A percentile compares a stretch with the other conserved stretches of the same genome.
These are phyloP conservation scores for Ceratina australensis DNA, from an alignment of 1,140 invertebrate genomes.

Conservation along the genomic window DNA sequence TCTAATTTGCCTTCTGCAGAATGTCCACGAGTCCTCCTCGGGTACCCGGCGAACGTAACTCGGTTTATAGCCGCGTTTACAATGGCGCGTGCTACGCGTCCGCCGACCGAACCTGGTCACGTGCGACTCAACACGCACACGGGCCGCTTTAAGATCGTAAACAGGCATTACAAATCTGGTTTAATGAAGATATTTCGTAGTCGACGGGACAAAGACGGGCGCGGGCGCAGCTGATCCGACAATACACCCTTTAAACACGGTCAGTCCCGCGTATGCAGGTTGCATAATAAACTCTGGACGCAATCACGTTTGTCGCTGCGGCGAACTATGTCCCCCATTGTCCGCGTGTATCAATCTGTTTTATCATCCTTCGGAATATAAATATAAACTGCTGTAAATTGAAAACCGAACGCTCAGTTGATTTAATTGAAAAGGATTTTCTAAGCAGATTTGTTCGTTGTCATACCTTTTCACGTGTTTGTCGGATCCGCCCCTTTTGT, in stretches of 20 bases:
- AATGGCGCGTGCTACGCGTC: not conserved
- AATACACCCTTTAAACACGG: not conserved
- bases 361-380: slow-evolving; percentile 15
- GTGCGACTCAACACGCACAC: slow-evolving; percentile 9
- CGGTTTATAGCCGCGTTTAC: slow-evolving; percentile 30
- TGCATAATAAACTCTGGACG: slow-evolving; percentile 26
- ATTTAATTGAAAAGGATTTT: too few relatives aligned
- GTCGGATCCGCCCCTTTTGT: too few relatives aligned
- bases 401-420: not conserved
- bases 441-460: too few relatives aligned
- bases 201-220: not conserved
- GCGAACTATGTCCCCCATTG: not conserved
- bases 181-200: not conserved
- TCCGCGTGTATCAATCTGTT: not conserved
- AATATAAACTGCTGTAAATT: slow-evolving; percentile 20
- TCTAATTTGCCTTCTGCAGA: slow-evolving; percentile 67
- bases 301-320: slow-evolving; percentile 3
- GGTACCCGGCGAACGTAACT: slow-evolving; percentile 13
- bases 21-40: slow-evolving; percentile 55
- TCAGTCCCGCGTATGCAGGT: not conserved
- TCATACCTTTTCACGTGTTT: too few relatives aligned
- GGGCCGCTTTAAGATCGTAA: not conserved
- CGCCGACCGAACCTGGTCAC: too few relatives aligned
- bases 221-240: not conserved
- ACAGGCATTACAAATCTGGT: not conserved